Percentiles rank a stretch among this genome's conserved stretches.
Evolutionary conservation across 2,113 vertebrate genomes (phyloP).

Genomic region (Marmota flaviventris): DNA sequence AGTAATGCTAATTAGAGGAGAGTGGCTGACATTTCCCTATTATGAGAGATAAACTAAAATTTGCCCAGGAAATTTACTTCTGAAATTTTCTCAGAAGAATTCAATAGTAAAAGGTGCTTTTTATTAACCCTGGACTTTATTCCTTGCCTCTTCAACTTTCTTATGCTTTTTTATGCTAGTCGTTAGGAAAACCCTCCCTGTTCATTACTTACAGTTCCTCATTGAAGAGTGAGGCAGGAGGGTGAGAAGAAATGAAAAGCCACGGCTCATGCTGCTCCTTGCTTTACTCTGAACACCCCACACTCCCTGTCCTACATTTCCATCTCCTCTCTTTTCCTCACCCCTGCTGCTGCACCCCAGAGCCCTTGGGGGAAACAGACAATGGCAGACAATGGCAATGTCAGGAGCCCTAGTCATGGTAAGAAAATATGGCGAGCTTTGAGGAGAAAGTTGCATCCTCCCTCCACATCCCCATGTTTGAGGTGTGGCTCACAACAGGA

Average conservation of each 20-base stretch:
- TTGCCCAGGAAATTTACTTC: conserved; percentile 68
- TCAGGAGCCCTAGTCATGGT: neutral
- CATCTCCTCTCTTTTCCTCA: neutral
- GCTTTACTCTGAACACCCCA: neutral
- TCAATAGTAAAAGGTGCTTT: conserved; percentile 64
- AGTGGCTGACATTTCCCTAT: conserved; percentile 63
- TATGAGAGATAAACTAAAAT: conserved; percentile 74
- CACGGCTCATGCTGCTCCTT: neutral
- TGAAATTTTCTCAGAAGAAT: conserved; percentile 64
- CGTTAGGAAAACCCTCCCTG: neutral
- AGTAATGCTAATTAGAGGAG: conserved; percentile 67
- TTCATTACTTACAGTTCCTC: neutral
- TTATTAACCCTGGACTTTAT: conserved; percentile 52
- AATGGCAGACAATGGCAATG: neutral
- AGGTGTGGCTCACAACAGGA: neutral
- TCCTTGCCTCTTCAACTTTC: conserved; percentile 22
- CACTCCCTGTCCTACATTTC: neutral
- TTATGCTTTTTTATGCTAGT: neutral
- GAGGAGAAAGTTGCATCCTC: neutral
- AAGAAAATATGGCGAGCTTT: neutral
- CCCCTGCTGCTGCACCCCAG: neutral
- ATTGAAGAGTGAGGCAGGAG: neutral
- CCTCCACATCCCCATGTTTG: neutral
- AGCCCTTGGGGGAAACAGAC: neutral
- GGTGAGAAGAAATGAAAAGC: neutral